Evolutionary conservation across 2,888 invertebrate genomes (phyloP), one percentile per base, ranked within the genome.

Genomic region (Nomada flava): DNA sequence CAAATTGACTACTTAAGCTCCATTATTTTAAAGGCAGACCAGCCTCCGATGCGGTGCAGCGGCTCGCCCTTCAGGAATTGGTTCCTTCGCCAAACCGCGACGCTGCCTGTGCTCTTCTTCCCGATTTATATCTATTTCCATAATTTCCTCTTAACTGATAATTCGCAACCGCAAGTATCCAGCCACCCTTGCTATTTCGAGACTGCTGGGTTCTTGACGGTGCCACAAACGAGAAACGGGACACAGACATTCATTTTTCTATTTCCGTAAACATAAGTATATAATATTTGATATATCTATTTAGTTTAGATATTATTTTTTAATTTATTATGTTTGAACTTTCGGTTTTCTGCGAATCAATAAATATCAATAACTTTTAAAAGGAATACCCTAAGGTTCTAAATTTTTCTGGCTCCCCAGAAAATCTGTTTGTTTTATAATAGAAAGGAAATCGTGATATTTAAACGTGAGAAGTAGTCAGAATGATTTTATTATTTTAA

Each of bases 71-170:
- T 69, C 52, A 53, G 77, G 67, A 82, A 87, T 79, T 79, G 77
- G 82, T 74, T 79, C 52, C 75, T 63, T 74, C 76, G 72, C 47
- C 72, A 79, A 76, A 70, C 84, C 60, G 76, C 73, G 57, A 82
- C 69, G 68, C 74, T 79, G 82, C 55, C 71, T 79, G 69, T 70
- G 67, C 73, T 82, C 81, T 88, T 91, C 90, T 89, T 88, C 91
- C 91, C 91, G 92, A 92, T 92, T 92, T 91, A 90, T 92, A 91
- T 92, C 91, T 90, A 93, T 92, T 92, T 93, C 90, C 93, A 92
- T 93, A 93, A 93, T 93, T 93, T 92, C 91, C 92, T 92, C 91
- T 91, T 91, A 91, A 89, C 91, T 91, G 91, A 93, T 92, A 92
- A 93, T 92, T 92, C 89, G 84, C 89, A 82, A 81, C 82, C 86